phyloP scores from a whole-genome alignment of 2,113 vertebrate genomes.

The Cyanocitta stelleri region DNA sequence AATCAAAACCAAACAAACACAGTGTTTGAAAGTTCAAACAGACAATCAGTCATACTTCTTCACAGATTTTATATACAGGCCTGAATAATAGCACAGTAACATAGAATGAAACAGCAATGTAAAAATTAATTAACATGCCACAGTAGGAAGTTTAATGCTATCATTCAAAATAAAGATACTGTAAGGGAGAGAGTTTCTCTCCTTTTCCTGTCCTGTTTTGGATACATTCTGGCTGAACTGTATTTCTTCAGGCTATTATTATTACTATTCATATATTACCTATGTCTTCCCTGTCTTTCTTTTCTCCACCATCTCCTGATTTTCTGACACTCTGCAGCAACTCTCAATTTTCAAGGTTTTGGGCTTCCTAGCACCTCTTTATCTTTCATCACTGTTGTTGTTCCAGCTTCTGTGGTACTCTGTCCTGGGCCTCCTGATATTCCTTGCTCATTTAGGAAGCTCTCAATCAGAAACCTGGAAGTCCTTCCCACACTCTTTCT shows the following conservation, averaged over 20 bases:
- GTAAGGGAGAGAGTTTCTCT: background rate
- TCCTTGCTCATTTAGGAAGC: background rate
- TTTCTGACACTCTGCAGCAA: background rate
- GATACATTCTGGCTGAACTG: background rate
- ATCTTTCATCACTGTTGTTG: background rate
- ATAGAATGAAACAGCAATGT: background rate
- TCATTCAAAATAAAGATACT: background rate
- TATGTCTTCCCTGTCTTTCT: background rate
- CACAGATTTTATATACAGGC: background rate
- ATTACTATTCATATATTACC: background rate
- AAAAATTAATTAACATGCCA: slow-evolving; percentile 8
- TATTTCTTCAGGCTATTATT: background rate
- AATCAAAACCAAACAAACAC: slow-evolving; percentile 46
- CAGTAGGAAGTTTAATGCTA: background rate
- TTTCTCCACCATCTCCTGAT: background rate
- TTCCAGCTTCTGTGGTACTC: background rate
- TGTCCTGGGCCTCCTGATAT: background rate
- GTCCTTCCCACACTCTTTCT: background rate
- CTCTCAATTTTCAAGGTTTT: background rate
- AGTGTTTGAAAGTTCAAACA: slow-evolving; percentile 47
- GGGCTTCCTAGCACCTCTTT: background rate
- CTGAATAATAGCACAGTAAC: background rate
- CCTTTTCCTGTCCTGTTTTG: background rate
- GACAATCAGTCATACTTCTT: background rate
- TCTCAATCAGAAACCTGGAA: background rate